Evolutionary conservation across 2,888 invertebrate species (phyloP).

Genomic region (Stramonita haemastoma): DNA sequence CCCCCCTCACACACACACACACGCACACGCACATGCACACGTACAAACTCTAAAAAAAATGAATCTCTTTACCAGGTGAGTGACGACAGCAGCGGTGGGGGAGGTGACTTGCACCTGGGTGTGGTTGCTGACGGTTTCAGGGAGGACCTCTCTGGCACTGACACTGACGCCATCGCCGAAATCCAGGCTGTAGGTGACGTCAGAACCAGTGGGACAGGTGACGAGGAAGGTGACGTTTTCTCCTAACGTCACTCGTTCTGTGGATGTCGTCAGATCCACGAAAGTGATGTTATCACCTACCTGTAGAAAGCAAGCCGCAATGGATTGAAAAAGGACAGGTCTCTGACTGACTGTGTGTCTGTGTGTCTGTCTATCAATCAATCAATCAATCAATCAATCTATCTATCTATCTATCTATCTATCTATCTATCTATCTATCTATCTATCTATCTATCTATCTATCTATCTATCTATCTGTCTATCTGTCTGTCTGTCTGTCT

Average conservation of each 20-base stretch:
- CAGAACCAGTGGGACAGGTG: conserved; percentile 67
- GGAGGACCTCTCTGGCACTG: conserved; percentile 45
- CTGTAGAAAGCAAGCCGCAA: not conserved
- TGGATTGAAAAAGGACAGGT: too few relatives aligned
- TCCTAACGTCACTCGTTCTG: conserved; percentile 56
- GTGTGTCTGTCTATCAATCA: not conserved
- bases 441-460: too few relatives aligned
- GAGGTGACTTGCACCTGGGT: conserved; percentile 50
- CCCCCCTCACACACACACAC: conserved; percentile 2
- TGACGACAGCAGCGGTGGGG: conserved; percentile 54
- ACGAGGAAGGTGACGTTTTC: conserved; percentile 61
- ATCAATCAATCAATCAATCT: too few relatives aligned
- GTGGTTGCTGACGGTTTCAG: not conserved
- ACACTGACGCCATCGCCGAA: conserved; percentile 66
- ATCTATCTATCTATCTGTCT: too few relatives aligned
- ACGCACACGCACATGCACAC: not conserved
- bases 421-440: too few relatives aligned
- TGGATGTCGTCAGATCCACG: conserved; percentile 63
- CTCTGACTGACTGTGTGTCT: not conserved
- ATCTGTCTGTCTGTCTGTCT: too few relatives aligned
- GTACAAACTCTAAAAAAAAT: not conserved
- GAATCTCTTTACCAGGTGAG: conserved; percentile 50
- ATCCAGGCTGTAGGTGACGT: conserved; percentile 62
- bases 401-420: too few relatives aligned
- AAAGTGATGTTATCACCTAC: conserved; percentile 71